Conservation (phyloP, 2,888 invertebrate genomes). For the Lampropteryx suffumata region DNA sequence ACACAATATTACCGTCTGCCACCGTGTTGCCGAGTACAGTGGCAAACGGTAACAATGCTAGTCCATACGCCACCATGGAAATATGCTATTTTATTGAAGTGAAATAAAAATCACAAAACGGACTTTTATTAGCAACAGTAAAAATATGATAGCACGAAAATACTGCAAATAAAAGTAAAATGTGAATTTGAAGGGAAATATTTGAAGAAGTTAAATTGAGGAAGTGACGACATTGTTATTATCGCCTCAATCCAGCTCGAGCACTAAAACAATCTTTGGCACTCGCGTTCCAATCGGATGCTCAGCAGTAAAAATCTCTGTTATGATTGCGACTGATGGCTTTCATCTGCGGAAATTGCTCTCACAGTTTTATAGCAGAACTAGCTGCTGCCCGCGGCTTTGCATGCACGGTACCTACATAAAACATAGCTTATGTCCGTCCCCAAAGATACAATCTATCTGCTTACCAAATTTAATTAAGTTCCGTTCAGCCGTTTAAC, state of each 20-base stretch:
- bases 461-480: too few species aligned
- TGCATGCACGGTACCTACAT: too few species aligned
- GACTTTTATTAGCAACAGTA: constrained; percentile 22
- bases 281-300: constrained; percentile 61
- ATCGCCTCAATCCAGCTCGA: constrained; percentile 68
- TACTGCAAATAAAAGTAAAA: constrained; percentile 58
- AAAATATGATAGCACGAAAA: constrained; percentile 30
- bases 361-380: constrained; percentile 41
- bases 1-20: too few species aligned
- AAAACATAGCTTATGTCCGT: too few species aligned
- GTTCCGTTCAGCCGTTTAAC: too few species aligned
- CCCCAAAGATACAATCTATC: too few species aligned
- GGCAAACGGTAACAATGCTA: too few species aligned
- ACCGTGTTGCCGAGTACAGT: too few species aligned
- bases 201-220: constrained; percentile 75
- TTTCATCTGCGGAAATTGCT: constrained; percentile 58
- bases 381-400: too few species aligned
- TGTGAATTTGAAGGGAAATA: constrained; percentile 63
- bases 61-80: too few species aligned
- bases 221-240: constrained; percentile 79
- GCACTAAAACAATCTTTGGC: constrained; percentile 71
- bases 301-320: constrained; percentile 65
- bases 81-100: constrained; percentile 1
- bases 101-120: constrained; percentile 18
- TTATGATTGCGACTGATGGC: constrained; percentile 65